Percentiles rank a stretch among this genome's conserved stretches.
These are phyloP conservation scores for Lepidostoma basale DNA, from an alignment of 1,140 invertebrate genomes.

Conservation along the genomic window DNA sequence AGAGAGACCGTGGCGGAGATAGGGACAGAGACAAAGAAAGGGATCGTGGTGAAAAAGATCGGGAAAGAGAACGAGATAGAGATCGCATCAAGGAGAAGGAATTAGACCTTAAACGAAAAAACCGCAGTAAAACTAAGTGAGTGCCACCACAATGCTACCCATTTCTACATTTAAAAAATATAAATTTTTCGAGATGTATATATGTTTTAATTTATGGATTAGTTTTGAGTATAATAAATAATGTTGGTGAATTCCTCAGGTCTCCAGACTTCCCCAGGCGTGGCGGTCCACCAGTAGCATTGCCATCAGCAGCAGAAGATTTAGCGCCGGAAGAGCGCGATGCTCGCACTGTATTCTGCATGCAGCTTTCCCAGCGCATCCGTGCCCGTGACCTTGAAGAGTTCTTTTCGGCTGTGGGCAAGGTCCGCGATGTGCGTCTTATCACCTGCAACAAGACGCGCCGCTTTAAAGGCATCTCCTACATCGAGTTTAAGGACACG, in stretches of 20 bases:
- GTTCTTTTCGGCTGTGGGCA: constrained; percentile 98
- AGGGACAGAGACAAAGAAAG: constrained; percentile 49
- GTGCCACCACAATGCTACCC: constrained; percentile 46
- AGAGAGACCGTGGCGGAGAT: constrained; percentile 42
- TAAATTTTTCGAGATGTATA: no score
- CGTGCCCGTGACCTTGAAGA: constrained; percentile 96
- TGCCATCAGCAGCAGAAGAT: constrained; percentile 62
- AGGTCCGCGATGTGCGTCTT: constrained; percentile 96
- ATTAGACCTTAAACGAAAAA: constrained; percentile 52
- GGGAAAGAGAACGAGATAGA: constrained; percentile 49
- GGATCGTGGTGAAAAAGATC: constrained; percentile 48
- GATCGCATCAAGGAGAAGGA: constrained; percentile 49
- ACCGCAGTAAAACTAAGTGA: constrained; percentile 52
- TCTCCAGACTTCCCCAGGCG: constrained; percentile 14
- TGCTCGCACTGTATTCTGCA: constrained; percentile 97
- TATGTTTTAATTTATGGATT: no score
- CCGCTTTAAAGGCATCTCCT: constrained; percentile 98
- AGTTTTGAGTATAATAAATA: no score
- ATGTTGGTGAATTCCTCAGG: constrained; percentile 40
- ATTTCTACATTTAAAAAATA: not conserved
- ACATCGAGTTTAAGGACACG: constrained; percentile 98
- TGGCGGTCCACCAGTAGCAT: constrained; percentile 33
- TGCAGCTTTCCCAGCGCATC: constrained; percentile 94
- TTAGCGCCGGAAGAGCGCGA: constrained; percentile 97
- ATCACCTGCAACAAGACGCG: constrained; percentile 99